phyloP scores from a whole-genome alignment of 2,888 invertebrate genomes.

The Catocala nupta region DNA sequence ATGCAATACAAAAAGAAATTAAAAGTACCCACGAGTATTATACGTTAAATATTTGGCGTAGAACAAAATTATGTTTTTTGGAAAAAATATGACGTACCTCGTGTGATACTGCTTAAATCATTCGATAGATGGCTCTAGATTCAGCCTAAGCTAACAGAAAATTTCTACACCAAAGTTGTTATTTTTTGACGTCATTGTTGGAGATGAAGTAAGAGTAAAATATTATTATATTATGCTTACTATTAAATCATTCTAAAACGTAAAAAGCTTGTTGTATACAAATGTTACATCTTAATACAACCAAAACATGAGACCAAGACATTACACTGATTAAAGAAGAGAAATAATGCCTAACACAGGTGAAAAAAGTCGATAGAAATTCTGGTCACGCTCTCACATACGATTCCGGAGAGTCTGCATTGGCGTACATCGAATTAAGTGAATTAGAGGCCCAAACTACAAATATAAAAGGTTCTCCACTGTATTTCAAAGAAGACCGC shows the following conservation, averaged over 20 bases:
- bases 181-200: too few relatives aligned
- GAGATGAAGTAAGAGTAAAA: too few relatives aligned
- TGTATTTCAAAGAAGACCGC: conserved; percentile 33
- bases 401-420: conserved; percentile 50
- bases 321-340: conserved; percentile 54
- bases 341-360: conserved; percentile 46
- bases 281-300: conserved; percentile 22
- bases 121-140: too few relatives aligned
- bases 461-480: conserved; percentile 45
- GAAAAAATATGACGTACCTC: too few relatives aligned
- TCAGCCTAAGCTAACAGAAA: too few relatives aligned
- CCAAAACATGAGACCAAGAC: conserved; percentile 30
- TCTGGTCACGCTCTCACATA: conserved; percentile 48
- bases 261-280: conserved; percentile 29
- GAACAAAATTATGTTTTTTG: too few relatives aligned
- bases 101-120: too few relatives aligned
- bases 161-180: too few relatives aligned
- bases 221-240: too few relatives aligned
- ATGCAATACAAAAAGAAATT: too few relatives aligned
- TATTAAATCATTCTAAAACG: background rate
- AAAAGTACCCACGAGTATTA: too few relatives aligned
- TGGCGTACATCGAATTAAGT: conserved; percentile 59
- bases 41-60: too few relatives aligned
- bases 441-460: conserved; percentile 48
- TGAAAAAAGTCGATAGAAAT: conserved; percentile 47